Evolutionary conservation across 1,140 invertebrate genomes (phyloP), one percentile per base, ranked within the genome.

Genomic region (Hesperophylax magnus): DNA sequence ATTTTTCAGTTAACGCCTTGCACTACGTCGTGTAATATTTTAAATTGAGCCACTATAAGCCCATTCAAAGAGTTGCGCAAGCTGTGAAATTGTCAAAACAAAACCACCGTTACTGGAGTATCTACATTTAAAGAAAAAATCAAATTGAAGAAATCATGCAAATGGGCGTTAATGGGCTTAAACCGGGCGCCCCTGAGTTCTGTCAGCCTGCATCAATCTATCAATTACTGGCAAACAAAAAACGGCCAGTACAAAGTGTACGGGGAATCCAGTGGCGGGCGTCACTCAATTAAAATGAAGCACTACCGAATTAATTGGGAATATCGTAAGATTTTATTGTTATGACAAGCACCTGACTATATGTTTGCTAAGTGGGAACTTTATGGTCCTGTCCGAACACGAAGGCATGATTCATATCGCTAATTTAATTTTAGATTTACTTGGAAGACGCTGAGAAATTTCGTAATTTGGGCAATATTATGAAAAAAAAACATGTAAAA

Each of bases 161-260:
- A 27, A 67, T 31, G 63, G 63, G 63, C 27, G 63, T 67, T 27
- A 67, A 67, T 27, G 27, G 22, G 39, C 22, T 47, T 24, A 22
- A 72, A 72, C n/a, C 69, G 47, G 69, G 69, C 69, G 69, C 69
- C 69, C 69, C 39, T 72, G 69, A 53, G 47, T 52, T 52, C 34
- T 72, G 69, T 47, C 69, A 72, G 69, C 31, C 47, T 22, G 47
- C 39, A 72, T 72, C 69, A 53, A 72, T 72, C 69, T 72, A 72
- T 72, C 69, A 72, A 72, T 72, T 72, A 72, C 69, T 52, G n/a
- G 20, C 18, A 47, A 53, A 53, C 39, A 72, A 72, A 72, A 72
- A 72, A 72, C 47, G 9, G 63, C 69, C 69, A 20, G 20, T 52
- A 52, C 69, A 47, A 53, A 72, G 17, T 53, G 69, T 52, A 72